phyloP scores from a whole-genome alignment of 2,113 vertebrate genomes.

The Phyllostomus hastatus region DNA sequence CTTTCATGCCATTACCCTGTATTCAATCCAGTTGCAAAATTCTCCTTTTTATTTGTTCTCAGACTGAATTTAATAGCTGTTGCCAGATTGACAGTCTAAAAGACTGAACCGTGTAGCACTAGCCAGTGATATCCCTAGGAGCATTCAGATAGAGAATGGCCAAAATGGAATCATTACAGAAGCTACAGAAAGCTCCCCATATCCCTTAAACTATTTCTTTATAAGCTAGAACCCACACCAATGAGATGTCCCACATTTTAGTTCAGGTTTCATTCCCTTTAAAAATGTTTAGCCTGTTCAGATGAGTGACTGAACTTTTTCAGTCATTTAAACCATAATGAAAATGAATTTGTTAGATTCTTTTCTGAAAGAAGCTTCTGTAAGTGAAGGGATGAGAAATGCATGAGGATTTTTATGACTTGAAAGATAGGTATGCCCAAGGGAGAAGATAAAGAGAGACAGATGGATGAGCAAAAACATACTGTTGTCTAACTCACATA shows the following conservation, averaged over 20 bases:
- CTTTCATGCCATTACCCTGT: constrained; percentile 59
- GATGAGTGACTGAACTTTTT: not conserved
- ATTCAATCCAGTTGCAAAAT: constrained; percentile 56
- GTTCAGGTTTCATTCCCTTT: not conserved
- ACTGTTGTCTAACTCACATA: not conserved
- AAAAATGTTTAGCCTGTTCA: not conserved
- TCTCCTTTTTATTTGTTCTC: constrained; percentile 52
- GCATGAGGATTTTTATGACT: not conserved
- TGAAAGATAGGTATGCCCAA: not conserved
- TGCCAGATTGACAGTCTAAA: constrained; percentile 48
- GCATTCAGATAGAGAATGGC: not conserved
- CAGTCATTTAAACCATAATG: not conserved
- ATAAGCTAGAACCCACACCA: not conserved
- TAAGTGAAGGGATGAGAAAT: not conserved
- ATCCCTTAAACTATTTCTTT: not conserved
- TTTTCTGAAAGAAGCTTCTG: not conserved
- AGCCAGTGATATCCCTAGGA: not conserved
- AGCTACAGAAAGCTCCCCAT: not conserved
- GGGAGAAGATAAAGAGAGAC: not conserved
- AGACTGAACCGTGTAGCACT: not conserved
- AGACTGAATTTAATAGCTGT: constrained; percentile 27
- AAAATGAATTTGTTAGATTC: not conserved
- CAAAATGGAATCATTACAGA: not conserved
- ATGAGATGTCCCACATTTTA: not conserved
- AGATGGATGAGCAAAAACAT: not conserved